Evolutionary conservation across 1,140 invertebrate genomes (phyloP).

Genomic region (Ganaspis sp.): DNA sequence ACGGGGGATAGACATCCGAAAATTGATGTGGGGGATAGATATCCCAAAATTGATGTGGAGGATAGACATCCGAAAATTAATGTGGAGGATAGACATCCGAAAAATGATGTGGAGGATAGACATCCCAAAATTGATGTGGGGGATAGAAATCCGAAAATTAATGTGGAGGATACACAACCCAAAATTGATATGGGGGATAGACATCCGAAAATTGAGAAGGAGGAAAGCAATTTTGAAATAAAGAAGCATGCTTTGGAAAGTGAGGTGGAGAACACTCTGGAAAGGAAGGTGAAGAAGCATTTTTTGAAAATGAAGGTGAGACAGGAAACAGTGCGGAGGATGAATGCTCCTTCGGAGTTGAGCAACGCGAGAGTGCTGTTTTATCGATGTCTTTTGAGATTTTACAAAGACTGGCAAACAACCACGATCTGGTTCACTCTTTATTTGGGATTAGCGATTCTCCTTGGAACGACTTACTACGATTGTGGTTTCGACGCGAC

Average conservation of each 20-base stretch:
- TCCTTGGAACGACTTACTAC: not conserved
- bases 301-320: not conserved
- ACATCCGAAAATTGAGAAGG: too few relatives aligned
- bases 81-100: not conserved
- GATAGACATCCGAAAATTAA: not conserved
- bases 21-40: not conserved
- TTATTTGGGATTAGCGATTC: not conserved
- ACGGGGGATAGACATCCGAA: not conserved
- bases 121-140: too few relatives aligned
- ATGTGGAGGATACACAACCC: too few relatives aligned
- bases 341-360: slow-evolving; percentile 8
- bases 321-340: not conserved
- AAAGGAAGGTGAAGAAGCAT: too few relatives aligned
- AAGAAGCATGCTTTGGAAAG: too few relatives aligned
- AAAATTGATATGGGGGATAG: too few relatives aligned
- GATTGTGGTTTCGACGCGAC: not conserved
- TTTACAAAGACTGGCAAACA: not conserved
- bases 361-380: not conserved
- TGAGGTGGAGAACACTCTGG: not conserved
- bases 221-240: too few relatives aligned
- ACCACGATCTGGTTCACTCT: not conserved
- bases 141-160: too few relatives aligned
- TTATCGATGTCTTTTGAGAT: not conserved
- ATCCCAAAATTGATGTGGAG: not conserved
- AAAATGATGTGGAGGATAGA: not conserved